Percentiles rank a stretch among this genome's conserved stretches.
These are phyloP conservation scores for Elgaria multicarinata DNA, from an alignment of 2,113 vertebrate species.

Conservation along the genomic window DNA sequence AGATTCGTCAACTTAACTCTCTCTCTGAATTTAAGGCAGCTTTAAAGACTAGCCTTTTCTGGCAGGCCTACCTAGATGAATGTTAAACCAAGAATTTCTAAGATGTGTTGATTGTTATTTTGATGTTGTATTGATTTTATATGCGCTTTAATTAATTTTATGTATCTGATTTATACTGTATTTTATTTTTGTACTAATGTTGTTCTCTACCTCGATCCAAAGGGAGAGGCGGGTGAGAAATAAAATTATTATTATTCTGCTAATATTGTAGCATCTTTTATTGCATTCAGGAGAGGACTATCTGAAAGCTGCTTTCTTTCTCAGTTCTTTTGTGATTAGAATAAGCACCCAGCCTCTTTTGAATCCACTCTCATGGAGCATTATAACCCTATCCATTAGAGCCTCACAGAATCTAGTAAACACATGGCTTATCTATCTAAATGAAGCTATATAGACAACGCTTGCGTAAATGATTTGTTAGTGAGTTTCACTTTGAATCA, in stretches of 20 bases:
- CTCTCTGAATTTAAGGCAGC: no score
- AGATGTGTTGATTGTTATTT: no score
- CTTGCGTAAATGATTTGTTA: neutral
- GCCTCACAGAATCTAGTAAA: neutral
- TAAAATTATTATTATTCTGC: neutral
- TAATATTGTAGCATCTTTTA: neutral
- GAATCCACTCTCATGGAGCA: neutral
- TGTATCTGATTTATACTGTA: no score
- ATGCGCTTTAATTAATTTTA: no score
- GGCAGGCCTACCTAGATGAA: no score
- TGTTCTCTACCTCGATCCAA: no score
- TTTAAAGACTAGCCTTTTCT: no score
- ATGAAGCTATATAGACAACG: neutral
- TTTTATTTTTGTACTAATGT: no score
- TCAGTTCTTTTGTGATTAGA: neutral
- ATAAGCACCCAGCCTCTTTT: neutral
- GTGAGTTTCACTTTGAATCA: constrained; percentile 13
- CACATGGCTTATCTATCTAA: neutral
- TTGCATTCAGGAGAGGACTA: neutral
- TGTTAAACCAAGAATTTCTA: no score
- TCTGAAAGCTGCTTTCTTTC: neutral
- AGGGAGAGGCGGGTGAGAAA: no score
- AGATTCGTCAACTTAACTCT: no score
- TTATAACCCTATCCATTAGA: neutral
- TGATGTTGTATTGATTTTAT: no score